Conservation (phyloP, 2,797 vertebrate species). For the Malacoraja senta region DNA sequence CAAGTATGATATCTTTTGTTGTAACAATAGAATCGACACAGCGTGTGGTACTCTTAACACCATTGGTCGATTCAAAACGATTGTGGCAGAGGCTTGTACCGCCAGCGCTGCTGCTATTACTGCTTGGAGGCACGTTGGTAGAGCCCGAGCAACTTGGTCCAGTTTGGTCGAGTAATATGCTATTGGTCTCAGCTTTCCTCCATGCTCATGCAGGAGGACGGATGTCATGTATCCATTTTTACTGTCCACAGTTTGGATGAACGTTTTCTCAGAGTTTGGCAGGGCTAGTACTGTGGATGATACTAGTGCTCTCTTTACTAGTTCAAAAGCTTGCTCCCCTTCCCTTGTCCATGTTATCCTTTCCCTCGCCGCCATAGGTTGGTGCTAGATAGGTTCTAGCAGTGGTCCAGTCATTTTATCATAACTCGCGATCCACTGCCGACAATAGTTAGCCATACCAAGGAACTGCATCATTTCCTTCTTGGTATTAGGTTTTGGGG, state of each 20-base stretch:
- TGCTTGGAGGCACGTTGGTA: background rate
- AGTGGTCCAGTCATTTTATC: background rate
- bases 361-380: background rate
- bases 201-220: no score
- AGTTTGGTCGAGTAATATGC: no score
- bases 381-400: background rate
- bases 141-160: no score
- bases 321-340: background rate
- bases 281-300: no score
- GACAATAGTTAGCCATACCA: background rate
- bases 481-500: background rate
- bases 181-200: no score
- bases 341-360: no score
- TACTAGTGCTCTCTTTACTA: background rate
- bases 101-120: background rate
- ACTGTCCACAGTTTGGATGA: no score
- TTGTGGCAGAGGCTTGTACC: background rate
- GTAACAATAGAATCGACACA: background rate
- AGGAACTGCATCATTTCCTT: background rate
- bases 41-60: background rate
- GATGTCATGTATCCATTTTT: no score
- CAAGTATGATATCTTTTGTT: background rate
- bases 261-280: no score
- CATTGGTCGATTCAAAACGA: no score
- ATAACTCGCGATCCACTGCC: background rate